Conservation (phyloP, 2,113 vertebrate genomes). For the Misgurnus anguillicaudatus region DNA sequence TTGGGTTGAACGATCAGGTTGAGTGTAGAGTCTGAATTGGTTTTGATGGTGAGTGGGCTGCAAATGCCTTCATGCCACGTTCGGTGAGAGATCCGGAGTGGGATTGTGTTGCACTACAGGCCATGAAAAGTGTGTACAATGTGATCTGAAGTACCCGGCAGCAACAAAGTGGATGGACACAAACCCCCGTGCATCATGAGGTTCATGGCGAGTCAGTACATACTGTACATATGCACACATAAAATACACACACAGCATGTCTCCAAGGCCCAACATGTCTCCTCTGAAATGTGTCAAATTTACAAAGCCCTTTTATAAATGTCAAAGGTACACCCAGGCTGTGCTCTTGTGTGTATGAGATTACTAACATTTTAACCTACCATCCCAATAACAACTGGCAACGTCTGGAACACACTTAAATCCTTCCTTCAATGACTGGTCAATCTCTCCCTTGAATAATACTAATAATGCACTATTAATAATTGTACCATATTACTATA, state of each 20-base stretch:
- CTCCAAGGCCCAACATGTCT: slow-evolving; percentile 59
- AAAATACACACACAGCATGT: slow-evolving; percentile 15
- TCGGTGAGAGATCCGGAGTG: slow-evolving; percentile 10
- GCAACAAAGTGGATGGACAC: slow-evolving; percentile 9
- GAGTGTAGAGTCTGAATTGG: slow-evolving; percentile 23
- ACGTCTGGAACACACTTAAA: neutral
- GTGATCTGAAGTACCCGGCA: neutral
- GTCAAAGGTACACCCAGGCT: slow-evolving; percentile 53
- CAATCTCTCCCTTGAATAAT: neutral
- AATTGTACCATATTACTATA: neutral
- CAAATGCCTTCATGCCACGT: slow-evolving; percentile 22
- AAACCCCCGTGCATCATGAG: slow-evolving; percentile 28
- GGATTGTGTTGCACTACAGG: slow-evolving; percentile 28
- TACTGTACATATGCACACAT: neutral
- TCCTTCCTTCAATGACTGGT: neutral
- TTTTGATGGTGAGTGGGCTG: slow-evolving; percentile 18
- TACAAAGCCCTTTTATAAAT: slow-evolving; percentile 65
- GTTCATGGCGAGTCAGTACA: slow-evolving; percentile 26
- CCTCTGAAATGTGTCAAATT: slow-evolving; percentile 65
- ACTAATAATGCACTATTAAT: neutral
- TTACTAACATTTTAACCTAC: slow-evolving; percentile 2
- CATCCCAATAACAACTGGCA: slow-evolving; percentile 9
- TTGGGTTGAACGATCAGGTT: slow-evolving; percentile 15
- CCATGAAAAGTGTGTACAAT: slow-evolving; percentile 14
- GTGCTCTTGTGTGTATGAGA: slow-evolving; percentile 3